Evolutionary conservation across 2,888 invertebrate genomes (phyloP).

Genomic region (Trilocha varians): DNA sequence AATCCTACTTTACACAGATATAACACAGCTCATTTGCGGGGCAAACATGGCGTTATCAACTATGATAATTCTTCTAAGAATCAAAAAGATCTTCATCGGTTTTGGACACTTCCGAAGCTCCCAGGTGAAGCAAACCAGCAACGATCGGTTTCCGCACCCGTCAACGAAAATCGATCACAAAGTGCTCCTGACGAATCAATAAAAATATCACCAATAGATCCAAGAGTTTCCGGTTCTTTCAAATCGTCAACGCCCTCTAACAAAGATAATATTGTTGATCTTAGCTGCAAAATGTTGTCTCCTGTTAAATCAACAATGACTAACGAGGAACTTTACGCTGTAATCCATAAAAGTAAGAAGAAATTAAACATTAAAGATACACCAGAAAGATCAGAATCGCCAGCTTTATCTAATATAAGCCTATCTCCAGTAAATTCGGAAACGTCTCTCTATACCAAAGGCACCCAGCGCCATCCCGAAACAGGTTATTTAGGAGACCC

Average conservation of each 20-base stretch:
- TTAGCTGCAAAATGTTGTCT: slow-evolving; percentile 70
- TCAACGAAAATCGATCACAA: slow-evolving; percentile 16
- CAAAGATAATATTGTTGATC: slow-evolving; percentile 63
- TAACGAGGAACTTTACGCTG: slow-evolving; percentile 84
- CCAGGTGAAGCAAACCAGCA: slow-evolving; percentile 28
- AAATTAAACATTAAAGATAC: slow-evolving; percentile 77
- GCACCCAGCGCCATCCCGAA: slow-evolving; percentile 68
- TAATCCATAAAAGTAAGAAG: slow-evolving; percentile 84
- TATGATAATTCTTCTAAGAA: slow-evolving; percentile 34
- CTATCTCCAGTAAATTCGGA: slow-evolving; percentile 69
- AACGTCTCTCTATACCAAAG: slow-evolving; percentile 52
- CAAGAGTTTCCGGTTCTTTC: slow-evolving; percentile 73
- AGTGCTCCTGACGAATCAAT: slow-evolving; percentile 52
- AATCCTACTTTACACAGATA: slow-evolving; percentile 41
- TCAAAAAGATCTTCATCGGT: slow-evolving; percentile 56
- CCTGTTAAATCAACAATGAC: slow-evolving; percentile 83
- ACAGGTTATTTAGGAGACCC: slow-evolving; percentile 75
- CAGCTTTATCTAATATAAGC: slow-evolving; percentile 56
- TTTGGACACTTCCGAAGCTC: slow-evolving; percentile 74
- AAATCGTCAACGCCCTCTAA: slow-evolving; percentile 79
- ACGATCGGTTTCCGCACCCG: slow-evolving; percentile 10
- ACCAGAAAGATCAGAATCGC: slow-evolving; percentile 63
- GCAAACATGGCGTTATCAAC: slow-evolving; percentile 45
- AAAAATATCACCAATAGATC: slow-evolving; percentile 80
- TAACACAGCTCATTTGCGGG: slow-evolving; percentile 48